Conservation (phyloP, 2,888 invertebrate genomes). For the Corbicula japonica region DNA sequence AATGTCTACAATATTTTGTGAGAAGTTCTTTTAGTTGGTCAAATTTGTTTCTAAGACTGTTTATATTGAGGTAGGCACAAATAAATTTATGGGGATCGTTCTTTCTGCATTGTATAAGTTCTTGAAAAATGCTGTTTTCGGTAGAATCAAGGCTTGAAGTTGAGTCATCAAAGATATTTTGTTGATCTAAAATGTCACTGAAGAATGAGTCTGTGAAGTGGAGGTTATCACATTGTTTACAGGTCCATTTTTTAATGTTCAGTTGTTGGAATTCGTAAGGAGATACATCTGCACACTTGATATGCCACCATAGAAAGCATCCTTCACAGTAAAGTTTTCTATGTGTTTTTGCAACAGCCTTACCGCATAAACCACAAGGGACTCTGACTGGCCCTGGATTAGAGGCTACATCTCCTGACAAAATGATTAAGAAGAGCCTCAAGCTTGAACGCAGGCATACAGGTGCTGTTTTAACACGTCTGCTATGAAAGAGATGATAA, state of each 20-base stretch:
- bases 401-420: conserved; percentile 11
- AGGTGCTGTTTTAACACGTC: no score
- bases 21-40: conserved; percentile 6
- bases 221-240: conserved; percentile 22
- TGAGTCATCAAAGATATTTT: background rate
- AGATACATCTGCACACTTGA: conserved; percentile 19
- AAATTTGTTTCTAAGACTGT: conserved; percentile 36
- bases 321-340: conserved; percentile 11
- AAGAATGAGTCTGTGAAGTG: conserved; percentile 41
- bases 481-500: no score
- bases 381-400: conserved; percentile 23
- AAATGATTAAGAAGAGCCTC: background rate
- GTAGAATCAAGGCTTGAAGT: background rate
- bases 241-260: conserved; percentile 7
- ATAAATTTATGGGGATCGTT: conserved; percentile 10
- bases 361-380: conserved; percentile 11
- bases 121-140: conserved; percentile 12
- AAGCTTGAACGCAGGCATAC: no score
- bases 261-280: background rate
- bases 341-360: conserved; percentile 20
- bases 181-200: no score
- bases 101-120: conserved; percentile 8
- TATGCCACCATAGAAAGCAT: conserved; percentile 22
- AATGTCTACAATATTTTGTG: conserved; percentile 27
- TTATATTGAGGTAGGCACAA: conserved; percentile 25